Evolutionary conservation across 2,797 vertebrate genomes (phyloP).

Genomic region (Rhyacichthys aspro): DNA sequence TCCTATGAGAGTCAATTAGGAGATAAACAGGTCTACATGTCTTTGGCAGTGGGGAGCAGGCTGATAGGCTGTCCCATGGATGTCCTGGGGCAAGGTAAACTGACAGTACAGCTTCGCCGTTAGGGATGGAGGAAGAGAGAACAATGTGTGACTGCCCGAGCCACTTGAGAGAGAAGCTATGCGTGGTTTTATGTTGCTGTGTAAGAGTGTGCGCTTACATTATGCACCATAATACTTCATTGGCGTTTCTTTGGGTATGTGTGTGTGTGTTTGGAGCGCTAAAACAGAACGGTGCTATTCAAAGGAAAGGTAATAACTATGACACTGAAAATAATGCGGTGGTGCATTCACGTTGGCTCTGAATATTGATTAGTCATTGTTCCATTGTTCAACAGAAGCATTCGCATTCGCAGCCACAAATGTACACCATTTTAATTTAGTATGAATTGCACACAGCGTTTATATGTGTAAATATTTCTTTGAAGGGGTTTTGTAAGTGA

Average conservation of each 20-base stretch:
- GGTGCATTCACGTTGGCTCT: slow-evolving; percentile 10
- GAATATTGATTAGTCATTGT: slow-evolving; percentile 39
- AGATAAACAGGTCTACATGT: slow-evolving; percentile 85
- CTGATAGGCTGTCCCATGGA: slow-evolving; percentile 78
- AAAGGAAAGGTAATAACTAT: slow-evolving; percentile 19
- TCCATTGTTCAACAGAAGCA: neutral
- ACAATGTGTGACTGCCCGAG: slow-evolving; percentile 50
- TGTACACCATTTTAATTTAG: slow-evolving; percentile 8
- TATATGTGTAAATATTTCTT: slow-evolving; percentile 19
- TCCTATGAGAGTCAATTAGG: slow-evolving; percentile 89
- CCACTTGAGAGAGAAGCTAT: slow-evolving; percentile 57
- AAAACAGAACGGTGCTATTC: slow-evolving; percentile 36
- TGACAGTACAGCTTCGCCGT: slow-evolving; percentile 73
- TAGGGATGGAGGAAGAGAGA: slow-evolving; percentile 75
- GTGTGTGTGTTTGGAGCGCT: slow-evolving; percentile 17
- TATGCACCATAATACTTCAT: slow-evolving; percentile 15
- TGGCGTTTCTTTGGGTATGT: neutral
- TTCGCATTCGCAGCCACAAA: slow-evolving; percentile 4
- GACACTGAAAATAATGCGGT: slow-evolving; percentile 13
- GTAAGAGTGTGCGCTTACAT: slow-evolving; percentile 23
- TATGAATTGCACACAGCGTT: slow-evolving; percentile 2
- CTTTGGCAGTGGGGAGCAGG: slow-evolving; percentile 76
- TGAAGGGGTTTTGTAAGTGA: slow-evolving; percentile 7
- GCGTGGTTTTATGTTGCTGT: slow-evolving; percentile 42
- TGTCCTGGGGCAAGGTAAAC: slow-evolving; percentile 87